A percentile compares a stretch with the other conserved stretches of the same genome.
Evolutionary conservation across 2,888 invertebrate species (phyloP).

Genomic region (Mimachlamys varia): DNA sequence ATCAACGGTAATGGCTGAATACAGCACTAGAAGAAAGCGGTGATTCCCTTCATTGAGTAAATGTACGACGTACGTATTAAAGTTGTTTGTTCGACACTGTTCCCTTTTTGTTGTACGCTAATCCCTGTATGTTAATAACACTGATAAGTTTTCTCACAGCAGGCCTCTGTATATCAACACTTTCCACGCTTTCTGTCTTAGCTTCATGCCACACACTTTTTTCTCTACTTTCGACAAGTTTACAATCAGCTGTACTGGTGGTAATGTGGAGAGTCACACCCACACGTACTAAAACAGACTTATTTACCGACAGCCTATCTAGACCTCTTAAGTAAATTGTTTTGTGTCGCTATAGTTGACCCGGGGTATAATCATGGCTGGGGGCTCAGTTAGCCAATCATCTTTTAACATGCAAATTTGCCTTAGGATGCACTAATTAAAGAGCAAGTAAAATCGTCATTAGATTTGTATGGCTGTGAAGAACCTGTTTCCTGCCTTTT

Average conservation of each 20-base stretch:
- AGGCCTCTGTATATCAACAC: conserved; percentile 29
- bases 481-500: conserved; percentile 56
- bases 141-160: conserved; percentile 9
- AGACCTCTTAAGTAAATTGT: conserved; percentile 45
- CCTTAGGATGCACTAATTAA: conserved; percentile 56
- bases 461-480: conserved; percentile 51
- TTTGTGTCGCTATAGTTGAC: conserved; percentile 40
- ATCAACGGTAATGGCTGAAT: neutral
- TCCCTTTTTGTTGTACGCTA: conserved; percentile 14
- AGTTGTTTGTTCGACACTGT: conserved; percentile 4
- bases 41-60: neutral
- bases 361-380: conserved; percentile 45
- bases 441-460: conserved; percentile 56
- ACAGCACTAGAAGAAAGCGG: neutral
- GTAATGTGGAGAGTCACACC: conserved; percentile 34
- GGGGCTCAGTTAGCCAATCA: conserved; percentile 50
- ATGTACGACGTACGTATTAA: neutral
- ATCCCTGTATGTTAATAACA: neutral
- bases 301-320: conserved; percentile 36
- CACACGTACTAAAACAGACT: conserved; percentile 36
- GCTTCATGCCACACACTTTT: conserved; percentile 26
- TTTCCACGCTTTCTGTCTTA: conserved; percentile 19
- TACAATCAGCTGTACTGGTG: conserved; percentile 29
- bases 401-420: conserved; percentile 55
- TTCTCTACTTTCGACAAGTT: conserved; percentile 36